These are phyloP conservation scores for Trichonephila clavipes DNA, from an alignment of 1,140 invertebrate genomes.

Conservation along the genomic window DNA sequence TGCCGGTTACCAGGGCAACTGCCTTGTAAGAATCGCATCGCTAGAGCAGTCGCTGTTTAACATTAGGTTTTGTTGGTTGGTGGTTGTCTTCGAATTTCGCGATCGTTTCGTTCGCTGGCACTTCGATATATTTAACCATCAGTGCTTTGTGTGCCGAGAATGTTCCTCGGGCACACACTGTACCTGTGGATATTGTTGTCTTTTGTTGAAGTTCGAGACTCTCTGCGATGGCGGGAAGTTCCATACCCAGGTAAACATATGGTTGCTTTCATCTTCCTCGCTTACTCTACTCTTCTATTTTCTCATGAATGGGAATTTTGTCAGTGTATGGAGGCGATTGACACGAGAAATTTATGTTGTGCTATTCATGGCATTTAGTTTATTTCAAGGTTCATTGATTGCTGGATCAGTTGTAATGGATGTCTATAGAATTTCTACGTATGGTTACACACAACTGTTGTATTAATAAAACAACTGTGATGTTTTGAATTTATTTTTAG, in stretches of 20 bases:
- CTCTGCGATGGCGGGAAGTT: slow-evolving; percentile 41
- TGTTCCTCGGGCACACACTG: slow-evolving; percentile 22
- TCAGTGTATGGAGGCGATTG: not conserved
- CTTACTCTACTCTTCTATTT: not conserved
- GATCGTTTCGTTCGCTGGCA: not conserved
- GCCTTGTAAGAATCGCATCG: slow-evolving; percentile 1
- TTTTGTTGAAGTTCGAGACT: not conserved
- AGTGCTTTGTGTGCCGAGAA: not conserved
- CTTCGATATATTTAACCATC: not conserved
- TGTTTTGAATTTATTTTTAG: too few relatives aligned
- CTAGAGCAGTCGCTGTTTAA: slow-evolving; percentile 12
- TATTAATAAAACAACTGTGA: not conserved
- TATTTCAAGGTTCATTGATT: not conserved
- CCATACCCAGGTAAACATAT: slow-evolving; percentile 67
- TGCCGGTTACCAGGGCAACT: slow-evolving; percentile 42
- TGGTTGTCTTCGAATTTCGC: slow-evolving; percentile 18
- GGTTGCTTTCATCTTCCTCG: not conserved
- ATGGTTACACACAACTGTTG: not conserved
- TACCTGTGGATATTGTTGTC: slow-evolving; percentile 48
- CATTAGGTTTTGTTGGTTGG: slow-evolving; percentile 8
- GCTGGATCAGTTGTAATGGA: not conserved
- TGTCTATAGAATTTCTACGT: not conserved
- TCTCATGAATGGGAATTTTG: slow-evolving; percentile 29
- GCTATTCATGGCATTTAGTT: not conserved
- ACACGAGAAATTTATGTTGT: not conserved